Base-by-base conservation (phyloP, 2,888 invertebrate species). In the Agapostemon virescens region DNA sequence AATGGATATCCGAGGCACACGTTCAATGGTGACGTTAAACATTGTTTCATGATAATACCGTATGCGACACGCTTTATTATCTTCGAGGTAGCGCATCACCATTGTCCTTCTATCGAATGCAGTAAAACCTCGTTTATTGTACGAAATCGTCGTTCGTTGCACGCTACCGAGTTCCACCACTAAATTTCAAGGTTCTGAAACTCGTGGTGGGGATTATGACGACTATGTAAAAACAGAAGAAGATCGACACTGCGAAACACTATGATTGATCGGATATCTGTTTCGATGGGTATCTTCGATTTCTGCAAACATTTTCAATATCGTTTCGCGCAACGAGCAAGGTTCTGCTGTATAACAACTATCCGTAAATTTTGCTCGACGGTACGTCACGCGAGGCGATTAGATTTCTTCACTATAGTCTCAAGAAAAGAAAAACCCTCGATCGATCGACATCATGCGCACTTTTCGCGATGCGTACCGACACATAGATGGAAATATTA, bases 381-480 rank as follows among this genome's bases (percentile, higher is more conserved):
- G 42, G 6, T 49, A 33, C 15, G 36, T 40, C 6, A 26, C 55
- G 42, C n/a, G n/a, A 58, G 6, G 58, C 13, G n/a, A 69, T 11
- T 17, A 13, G 23, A 4, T 52, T 4, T 23, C 23, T 73, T 63
- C 45, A 26, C 0, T 40, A n/a, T 38, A 42, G n/a, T 74, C 52
- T n/a, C 52, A 23, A 40, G 17, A 42, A 76, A 73, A 76, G 20
- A 13, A 61, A 42, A 77, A 68, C 36, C 52, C 55, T 40, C 2
- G 42, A 66, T 74, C 74, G 66, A 81, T 55, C 61, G 71, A 67
- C 83, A 82, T 79, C 83, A 82, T 79, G 79, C 82, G 70, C 75
- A 73, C 70, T 77, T 68, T 52, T 64, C 26, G 38, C 69, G 71
- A 74, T 55, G 52, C 55, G 42, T 76, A 76, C 76, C 45, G 78